Evolutionary conservation across 2,113 vertebrate genomes (phyloP).

Genomic region (Corythoichthys haematopterus): DNA sequence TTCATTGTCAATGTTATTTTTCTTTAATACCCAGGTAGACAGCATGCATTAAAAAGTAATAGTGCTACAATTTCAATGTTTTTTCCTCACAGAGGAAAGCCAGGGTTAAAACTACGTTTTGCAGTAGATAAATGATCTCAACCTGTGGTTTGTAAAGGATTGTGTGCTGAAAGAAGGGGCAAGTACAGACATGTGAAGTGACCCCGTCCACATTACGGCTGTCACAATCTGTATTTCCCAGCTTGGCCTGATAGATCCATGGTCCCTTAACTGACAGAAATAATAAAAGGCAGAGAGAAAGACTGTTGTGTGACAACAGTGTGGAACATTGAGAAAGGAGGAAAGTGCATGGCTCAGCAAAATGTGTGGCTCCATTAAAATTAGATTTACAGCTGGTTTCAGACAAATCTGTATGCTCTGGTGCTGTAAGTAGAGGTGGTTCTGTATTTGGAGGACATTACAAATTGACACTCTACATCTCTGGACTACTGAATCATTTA

Average conservation of each 20-base stretch:
- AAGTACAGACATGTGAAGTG: slow-evolving; percentile 59
- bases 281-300: slow-evolving; percentile 59
- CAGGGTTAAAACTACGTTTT: slow-evolving; percentile 24
- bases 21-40: too few relatives aligned
- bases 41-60: too few relatives aligned
- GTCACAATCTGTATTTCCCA: slow-evolving; percentile 64
- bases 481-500: slow-evolving; percentile 63
- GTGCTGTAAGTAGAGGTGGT: slow-evolving; percentile 35
- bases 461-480: slow-evolving; percentile 68
- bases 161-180: slow-evolving; percentile 31
- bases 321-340: slow-evolving; percentile 29
- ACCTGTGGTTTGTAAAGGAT: slow-evolving; percentile 37
- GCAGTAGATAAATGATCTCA: slow-evolving; percentile 40
- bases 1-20: too few relatives aligned
- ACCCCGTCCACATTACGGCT: slow-evolving; percentile 60
- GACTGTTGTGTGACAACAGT: slow-evolving; percentile 65
- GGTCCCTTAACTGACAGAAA: slow-evolving; percentile 58
- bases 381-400: slow-evolving; percentile 70
- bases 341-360: slow-evolving; percentile 69
- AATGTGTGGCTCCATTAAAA: slow-evolving; percentile 72
- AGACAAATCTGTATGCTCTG: slow-evolving; percentile 57
- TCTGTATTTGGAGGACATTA: slow-evolving; percentile 64
- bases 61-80: neutral
- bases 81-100: neutral
- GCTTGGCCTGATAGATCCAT: slow-evolving; percentile 65